A percentile compares a stretch with the other conserved stretches of the same genome.
Conservation (phyloP, 2,888 invertebrate species). For the Agrilus mali region DNA sequence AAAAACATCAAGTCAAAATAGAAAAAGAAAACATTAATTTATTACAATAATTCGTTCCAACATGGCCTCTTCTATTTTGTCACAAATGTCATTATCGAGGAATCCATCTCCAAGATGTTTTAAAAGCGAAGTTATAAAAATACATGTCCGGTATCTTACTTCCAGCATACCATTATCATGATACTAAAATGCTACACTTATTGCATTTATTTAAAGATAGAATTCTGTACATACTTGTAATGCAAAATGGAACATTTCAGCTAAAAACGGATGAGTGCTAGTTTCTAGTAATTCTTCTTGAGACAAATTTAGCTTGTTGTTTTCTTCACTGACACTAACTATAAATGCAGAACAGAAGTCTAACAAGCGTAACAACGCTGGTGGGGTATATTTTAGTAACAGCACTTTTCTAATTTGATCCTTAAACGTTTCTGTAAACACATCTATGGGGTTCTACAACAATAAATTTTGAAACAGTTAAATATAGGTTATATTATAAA, state of each 20-base stretch:
- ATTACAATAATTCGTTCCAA: conserved; percentile 38
- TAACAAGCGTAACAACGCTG: too few species aligned
- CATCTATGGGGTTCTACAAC: too few species aligned
- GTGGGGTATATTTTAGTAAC: too few species aligned
- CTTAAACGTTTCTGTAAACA: too few species aligned
- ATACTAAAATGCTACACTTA: conserved; percentile 11
- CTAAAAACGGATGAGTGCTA: conserved; percentile 7
- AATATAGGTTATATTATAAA: too few species aligned
- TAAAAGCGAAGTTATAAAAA: conserved; percentile 40
- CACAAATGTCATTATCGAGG: conserved; percentile 41
- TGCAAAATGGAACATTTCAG: conserved; percentile 6
- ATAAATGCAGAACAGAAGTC: too few species aligned
- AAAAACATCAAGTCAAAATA: neutral
- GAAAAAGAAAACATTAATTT: conserved; percentile 6
- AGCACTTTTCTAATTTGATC: too few species aligned
- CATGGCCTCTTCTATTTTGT: conserved; percentile 38
- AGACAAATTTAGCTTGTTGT: too few species aligned
- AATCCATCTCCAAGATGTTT: conserved; percentile 40
- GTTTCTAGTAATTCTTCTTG: too few species aligned
- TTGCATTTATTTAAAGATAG: too few species aligned
- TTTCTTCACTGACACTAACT: too few species aligned
- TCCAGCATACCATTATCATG: conserved; percentile 31
- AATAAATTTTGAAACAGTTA: too few species aligned
- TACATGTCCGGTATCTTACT: conserved; percentile 41
- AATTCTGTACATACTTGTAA: conserved; percentile 7